Percentiles rank a stretch among this genome's conserved stretches.
These are phyloP conservation scores for Drosophila affinis DNA, from an alignment of 2,888 invertebrate genomes.

Conservation along the genomic window DNA sequence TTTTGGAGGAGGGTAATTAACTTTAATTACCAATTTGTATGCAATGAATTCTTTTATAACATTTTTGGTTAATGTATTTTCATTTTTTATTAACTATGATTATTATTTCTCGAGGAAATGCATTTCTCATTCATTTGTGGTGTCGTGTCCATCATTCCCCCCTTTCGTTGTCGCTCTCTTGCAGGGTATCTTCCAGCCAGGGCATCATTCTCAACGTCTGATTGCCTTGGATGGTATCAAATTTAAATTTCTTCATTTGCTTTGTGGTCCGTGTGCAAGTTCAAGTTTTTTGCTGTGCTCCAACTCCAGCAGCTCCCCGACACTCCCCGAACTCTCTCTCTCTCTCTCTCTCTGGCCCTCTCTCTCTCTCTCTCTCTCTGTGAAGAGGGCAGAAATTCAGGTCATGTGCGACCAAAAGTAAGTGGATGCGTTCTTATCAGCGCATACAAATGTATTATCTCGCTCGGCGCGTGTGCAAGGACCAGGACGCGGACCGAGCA, in stretches of 20 bases:
- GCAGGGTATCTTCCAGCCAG: slow-evolving; percentile 13
- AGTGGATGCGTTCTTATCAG: slow-evolving; percentile 78
- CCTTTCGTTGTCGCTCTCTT: not conserved
- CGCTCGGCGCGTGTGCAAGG: slow-evolving; percentile 67
- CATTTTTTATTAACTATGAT: too few species aligned
- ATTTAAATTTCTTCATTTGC: slow-evolving; percentile 76
- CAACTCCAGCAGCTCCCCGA: slow-evolving; percentile 8
- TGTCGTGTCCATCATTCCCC: not conserved
- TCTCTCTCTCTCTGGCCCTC: slow-evolving; percentile 1
- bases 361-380: slow-evolving; percentile 8
- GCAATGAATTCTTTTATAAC: too few species aligned
- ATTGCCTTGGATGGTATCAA: slow-evolving; percentile 55
- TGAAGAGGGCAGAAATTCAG: slow-evolving; percentile 61
- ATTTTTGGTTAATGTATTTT: too few species aligned
- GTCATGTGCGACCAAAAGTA: slow-evolving; percentile 77
- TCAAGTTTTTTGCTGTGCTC: slow-evolving; percentile 54
- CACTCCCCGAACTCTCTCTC: slow-evolving; percentile 1
- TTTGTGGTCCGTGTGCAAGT: slow-evolving; percentile 55
- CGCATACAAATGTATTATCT: slow-evolving; percentile 78
- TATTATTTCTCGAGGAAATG: too few species aligned
- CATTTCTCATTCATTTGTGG: too few species aligned
- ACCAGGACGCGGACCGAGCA: slow-evolving; percentile 3
- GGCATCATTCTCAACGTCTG: slow-evolving; percentile 49
- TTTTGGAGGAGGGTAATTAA: too few species aligned
- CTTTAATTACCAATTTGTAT: too few species aligned